phyloP scores from a whole-genome alignment of 2,797 vertebrate species.

The Syngnathus acus region DNA sequence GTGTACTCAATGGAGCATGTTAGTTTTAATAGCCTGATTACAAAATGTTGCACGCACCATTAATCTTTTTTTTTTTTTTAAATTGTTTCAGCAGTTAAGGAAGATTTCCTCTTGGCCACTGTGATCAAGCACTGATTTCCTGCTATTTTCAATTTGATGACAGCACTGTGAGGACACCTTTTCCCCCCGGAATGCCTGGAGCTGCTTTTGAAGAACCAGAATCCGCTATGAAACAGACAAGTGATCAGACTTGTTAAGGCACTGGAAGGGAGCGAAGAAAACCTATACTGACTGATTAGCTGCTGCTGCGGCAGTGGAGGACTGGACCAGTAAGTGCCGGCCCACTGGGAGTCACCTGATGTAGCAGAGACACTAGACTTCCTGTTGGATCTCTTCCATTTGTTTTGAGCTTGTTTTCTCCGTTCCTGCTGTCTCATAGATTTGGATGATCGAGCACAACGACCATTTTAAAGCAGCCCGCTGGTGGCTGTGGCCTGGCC shows the following conservation, averaged over 20 bases:
- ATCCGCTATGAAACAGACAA: conserved; percentile 28
- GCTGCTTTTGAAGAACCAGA: conserved; percentile 23
- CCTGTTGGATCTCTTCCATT: conserved; percentile 52
- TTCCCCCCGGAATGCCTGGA: conserved; percentile 47
- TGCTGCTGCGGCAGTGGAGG: conserved; percentile 39
- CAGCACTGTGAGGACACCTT: conserved; percentile 40
- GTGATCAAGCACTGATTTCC: conserved; percentile 30
- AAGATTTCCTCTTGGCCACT: conserved; percentile 31
- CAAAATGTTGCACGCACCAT: conserved; percentile 15
- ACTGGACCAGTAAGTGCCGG: conserved; percentile 35
- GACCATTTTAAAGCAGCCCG: conserved; percentile 65
- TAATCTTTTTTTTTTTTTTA: conserved; percentile 25
- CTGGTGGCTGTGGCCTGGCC: conserved; percentile 59
- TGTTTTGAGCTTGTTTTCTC: conserved; percentile 37
- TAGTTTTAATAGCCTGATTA: conserved; percentile 8
- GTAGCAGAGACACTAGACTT: conserved; percentile 61
- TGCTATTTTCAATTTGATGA: conserved; percentile 23
- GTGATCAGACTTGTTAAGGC: conserved; percentile 37
- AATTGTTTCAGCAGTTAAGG: conserved; percentile 38
- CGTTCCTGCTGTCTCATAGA: conserved; percentile 45
- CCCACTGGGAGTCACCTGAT: conserved; percentile 40
- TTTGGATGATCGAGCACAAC: conserved; percentile 68
- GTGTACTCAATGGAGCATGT: conserved; percentile 1
- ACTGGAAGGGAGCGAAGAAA: conserved; percentile 39
- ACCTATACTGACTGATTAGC: conserved; percentile 40